Evolutionary conservation across 2,113 vertebrate species (phyloP), one percentile per base, ranked within the genome.

Genomic region (Phalacrocorax carbo): DNA sequence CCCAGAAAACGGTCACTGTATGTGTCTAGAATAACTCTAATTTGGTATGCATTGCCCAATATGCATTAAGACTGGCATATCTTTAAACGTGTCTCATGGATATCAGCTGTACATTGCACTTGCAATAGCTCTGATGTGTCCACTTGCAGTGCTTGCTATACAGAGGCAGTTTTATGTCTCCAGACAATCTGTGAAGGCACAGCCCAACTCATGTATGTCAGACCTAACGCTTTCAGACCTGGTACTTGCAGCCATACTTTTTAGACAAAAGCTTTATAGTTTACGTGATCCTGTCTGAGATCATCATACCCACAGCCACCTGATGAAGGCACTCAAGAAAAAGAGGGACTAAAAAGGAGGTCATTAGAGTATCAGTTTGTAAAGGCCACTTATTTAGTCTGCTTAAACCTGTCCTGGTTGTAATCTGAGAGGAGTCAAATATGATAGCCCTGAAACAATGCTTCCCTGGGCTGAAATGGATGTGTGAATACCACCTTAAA

Each of bases 131-230:
- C 46, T 66, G 34, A 38, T 15, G 7, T 18, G 36, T 57, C 71
- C 1, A 2, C 13, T 25, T 2, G 0, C 17, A 20, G 64, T 3
- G 5, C 21, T 76, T 46, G 44, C 48, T 40, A 2, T 6, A 23
- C 36, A 82, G 38, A 60, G 52, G 48, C 9, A 57, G 27, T 72
- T 88, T 38, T n/a, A 29, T 57, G 26, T 26, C 46, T 81, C 40
- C 49, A 70, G 77, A 36, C n/a, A 46, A 52, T 8, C 13, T 85
- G 42, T 22, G 62, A 88, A 77, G 3, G 34, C 44, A 20, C 48
- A 80, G 30, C 66, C 25, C 38, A 54, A 4, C 34, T n/a, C 62
- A 32, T 12, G 14, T 44, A n/a, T 11, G 18, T 58, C 64, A 77
- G 52, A 68, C 13, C n/a, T 36, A 40, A 51, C 6, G 34, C 71